Base-by-base conservation (phyloP, 1,140 invertebrate genomes). In the Brachionus angularis region DNA sequence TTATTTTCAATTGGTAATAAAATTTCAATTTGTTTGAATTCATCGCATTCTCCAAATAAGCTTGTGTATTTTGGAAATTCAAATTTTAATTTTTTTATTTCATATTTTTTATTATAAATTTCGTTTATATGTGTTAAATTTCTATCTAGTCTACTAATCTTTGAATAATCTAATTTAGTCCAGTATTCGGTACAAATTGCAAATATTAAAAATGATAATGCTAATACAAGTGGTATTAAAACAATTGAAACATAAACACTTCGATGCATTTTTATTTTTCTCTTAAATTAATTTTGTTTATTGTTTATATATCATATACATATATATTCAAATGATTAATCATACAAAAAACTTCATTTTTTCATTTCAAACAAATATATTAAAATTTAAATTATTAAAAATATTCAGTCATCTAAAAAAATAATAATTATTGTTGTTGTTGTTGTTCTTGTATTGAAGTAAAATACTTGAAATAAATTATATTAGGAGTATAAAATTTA, bases 41-140 rank as follows among this genome's bases (percentile, higher is more conserved):
- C 62, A 29, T 67, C 62, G 25, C 62, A 67, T 67, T 67, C 62
- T 25, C 62, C 62, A 27, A 67, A 67, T 12, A 67, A 47, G 27
- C 62, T 67, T 23, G 62, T 67, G 42, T 67, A 67, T 36, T 67
- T 67, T 3, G 62, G 62, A 46, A 67, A 50, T 27, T 67, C 62
- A 50, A 67, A 67, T 50, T 67, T 67, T 5, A 67, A 21, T 31
- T 50, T 67, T 67, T 67, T 50, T 5, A 67, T 21, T 46, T 67
- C 27, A n/a, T 36, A 67, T 46, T 46, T 50, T 1, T 50, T 46
- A 12, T 16, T 47, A 21, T 50, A 39, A 46, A 47, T 5, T 36
- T 31, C 16, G 25, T 50, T 29, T 23, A 67, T 8, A 29, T 7
- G 14, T 16, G n/a, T n/a, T n/a, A n/a, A n/a, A n/a, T n/a, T n/a